A percentile compares a stretch with the other conserved stretches of the same genome.
Conservation (phyloP, 92 coral and sea anemone species). For the Palythoa grandis region DNA sequence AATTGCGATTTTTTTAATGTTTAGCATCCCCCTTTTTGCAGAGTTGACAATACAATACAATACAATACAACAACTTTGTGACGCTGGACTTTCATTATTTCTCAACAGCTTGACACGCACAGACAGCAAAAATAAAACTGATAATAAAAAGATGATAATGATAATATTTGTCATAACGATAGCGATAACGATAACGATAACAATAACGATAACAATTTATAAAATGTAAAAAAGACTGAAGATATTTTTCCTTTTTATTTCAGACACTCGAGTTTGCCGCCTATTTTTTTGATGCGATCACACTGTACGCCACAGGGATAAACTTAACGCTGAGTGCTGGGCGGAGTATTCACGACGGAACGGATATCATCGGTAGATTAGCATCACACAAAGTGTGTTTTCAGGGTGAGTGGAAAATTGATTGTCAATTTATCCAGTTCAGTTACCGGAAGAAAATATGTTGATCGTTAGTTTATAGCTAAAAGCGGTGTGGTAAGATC, state of each 20-base stretch:
- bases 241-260: neutral
- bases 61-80: too few relatives aligned
- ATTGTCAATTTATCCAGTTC: neutral
- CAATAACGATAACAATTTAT: neutral
- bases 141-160: neutral
- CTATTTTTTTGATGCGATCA: slow-evolving; percentile 30
- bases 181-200: neutral
- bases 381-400: slow-evolving; percentile 18
- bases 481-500: too few relatives aligned
- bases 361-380: neutral
- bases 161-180: neutral
- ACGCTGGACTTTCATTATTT: too few relatives aligned
- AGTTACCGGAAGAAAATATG: too few relatives aligned
- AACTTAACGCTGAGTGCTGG: slow-evolving; percentile 16
- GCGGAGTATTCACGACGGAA: slow-evolving; percentile 16
- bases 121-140: too few relatives aligned
- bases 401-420: neutral
- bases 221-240: neutral
- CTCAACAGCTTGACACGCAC: too few relatives aligned
- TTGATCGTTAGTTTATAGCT: too few relatives aligned
- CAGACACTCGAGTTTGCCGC: slow-evolving; percentile 42
- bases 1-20: too few relatives aligned
- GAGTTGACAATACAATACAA: too few relatives aligned
- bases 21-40: too few relatives aligned
- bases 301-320: slow-evolving; percentile 22